phyloP scores from a whole-genome alignment of 2,113 vertebrate species.

The Hippocampus mohnikei region DNA sequence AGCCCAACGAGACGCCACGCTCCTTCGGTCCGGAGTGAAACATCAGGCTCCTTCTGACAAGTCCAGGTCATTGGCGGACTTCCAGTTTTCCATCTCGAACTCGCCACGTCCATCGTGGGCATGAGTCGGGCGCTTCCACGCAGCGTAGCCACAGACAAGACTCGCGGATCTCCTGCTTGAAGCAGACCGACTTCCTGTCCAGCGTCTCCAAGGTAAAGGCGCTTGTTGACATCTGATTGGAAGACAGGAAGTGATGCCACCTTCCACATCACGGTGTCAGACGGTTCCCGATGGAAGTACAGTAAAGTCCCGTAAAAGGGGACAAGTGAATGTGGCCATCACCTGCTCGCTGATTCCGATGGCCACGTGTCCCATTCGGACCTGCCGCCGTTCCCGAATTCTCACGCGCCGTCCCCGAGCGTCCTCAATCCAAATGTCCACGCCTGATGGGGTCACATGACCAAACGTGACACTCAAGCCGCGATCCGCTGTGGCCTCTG shows the following conservation, averaged over 20 bases:
- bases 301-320: background rate
- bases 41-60: background rate
- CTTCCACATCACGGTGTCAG: background rate
- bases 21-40: background rate
- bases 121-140: conserved; percentile 79
- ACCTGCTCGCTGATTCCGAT: conserved; percentile 93
- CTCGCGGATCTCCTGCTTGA: conserved; percentile 80
- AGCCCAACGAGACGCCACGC: background rate
- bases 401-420: conserved; percentile 83
- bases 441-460: conserved; percentile 67
- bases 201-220: conserved; percentile 86
- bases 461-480: background rate
- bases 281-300: background rate
- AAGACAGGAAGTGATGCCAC: background rate
- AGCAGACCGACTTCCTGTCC: conserved; percentile 79
- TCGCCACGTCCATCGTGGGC: conserved; percentile 83
- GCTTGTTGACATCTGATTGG: conserved; percentile 78
- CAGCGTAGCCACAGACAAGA: conserved; percentile 84
- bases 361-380: conserved; percentile 88
- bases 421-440: conserved; percentile 88
- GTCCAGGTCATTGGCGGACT: conserved; percentile 41
- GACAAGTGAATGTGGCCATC: conserved; percentile 5
- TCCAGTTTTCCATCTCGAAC: conserved; percentile 83
- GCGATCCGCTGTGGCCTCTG: background rate
- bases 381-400: conserved; percentile 84